Evolutionary conservation across 2,888 invertebrate species (phyloP).

Genomic region (Chrysina gloriosa): DNA sequence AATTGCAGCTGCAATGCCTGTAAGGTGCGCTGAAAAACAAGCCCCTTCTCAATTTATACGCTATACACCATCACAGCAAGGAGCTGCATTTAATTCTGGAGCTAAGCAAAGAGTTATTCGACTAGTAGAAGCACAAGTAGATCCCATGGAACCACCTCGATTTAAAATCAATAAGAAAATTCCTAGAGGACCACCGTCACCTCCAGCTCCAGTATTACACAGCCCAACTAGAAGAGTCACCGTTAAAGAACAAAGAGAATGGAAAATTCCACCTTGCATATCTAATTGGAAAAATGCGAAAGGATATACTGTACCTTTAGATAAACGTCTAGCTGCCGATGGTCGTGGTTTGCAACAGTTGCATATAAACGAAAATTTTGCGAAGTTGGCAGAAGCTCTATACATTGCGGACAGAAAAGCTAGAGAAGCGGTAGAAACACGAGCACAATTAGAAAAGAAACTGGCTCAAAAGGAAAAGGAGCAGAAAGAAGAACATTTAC

Average conservation of each 20-base stretch:
- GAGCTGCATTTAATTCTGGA: slow-evolving; percentile 92
- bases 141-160: slow-evolving; percentile 99
- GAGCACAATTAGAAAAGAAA: slow-evolving; percentile 95
- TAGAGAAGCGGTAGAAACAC: slow-evolving; percentile 95
- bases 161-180: slow-evolving; percentile 99
- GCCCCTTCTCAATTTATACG: slow-evolving; percentile 59
- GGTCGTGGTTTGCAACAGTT: slow-evolving; percentile 96
- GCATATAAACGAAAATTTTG: slow-evolving; percentile 99
- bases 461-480: slow-evolving; percentile 98
- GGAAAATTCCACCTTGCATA: slow-evolving; percentile 99
- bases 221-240: slow-evolving; percentile 97
- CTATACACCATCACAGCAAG: slow-evolving; percentile 98
- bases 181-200: slow-evolving; percentile 97
- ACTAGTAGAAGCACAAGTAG: slow-evolving; percentile 92
- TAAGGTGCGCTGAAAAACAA: slow-evolving; percentile 92
- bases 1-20: slow-evolving; percentile 97
- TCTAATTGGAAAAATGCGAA: slow-evolving; percentile 99
- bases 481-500: slow-evolving; percentile 94
- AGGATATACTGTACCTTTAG: slow-evolving; percentile 96
- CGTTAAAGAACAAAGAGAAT: slow-evolving; percentile 98
- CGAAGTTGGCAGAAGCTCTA: slow-evolving; percentile 96
- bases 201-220: slow-evolving; percentile 98
- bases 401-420: slow-evolving; percentile 98
- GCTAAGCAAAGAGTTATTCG: slow-evolving; percentile 98
- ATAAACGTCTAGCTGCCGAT: slow-evolving; percentile 98